Percentiles rank a stretch among this genome's conserved stretches.
Evolutionary conservation across 2,797 vertebrate genomes (phyloP).

Genomic region (Tokudaia tokunoshimensis): DNA sequence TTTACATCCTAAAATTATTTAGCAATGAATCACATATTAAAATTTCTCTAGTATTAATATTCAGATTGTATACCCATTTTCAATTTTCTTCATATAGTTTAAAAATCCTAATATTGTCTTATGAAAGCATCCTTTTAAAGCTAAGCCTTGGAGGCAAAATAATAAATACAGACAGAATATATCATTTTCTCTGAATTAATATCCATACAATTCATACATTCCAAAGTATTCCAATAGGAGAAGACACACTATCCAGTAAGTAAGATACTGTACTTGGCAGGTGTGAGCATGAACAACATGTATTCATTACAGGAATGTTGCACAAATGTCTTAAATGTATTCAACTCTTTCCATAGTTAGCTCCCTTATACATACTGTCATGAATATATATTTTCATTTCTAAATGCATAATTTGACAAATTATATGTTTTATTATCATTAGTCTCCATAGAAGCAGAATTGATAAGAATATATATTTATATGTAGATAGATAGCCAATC

Average conservation of each 20-base stretch:
- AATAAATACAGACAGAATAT: constrained; percentile 41
- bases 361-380: neutral
- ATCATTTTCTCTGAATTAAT: constrained; percentile 26
- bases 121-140: neutral
- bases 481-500: neutral
- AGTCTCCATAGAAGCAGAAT: neutral
- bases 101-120: neutral
- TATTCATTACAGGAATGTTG: constrained; percentile 37
- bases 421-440: neutral
- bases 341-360: neutral
- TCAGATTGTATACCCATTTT: neutral
- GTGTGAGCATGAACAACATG: neutral
- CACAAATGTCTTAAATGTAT: neutral
- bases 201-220: neutral
- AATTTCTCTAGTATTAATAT: neutral
- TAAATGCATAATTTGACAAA: constrained; percentile 21
- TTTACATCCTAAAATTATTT: neutral
- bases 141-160: neutral
- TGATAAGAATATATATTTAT: neutral
- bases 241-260: constrained; percentile 21
- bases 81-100: neutral
- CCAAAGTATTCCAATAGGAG: neutral
- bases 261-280: constrained; percentile 3
- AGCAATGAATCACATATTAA: neutral
- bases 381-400: neutral